These are phyloP conservation scores for Camponotus fellah DNA, from an alignment of 2,888 invertebrate genomes.

Conservation along the genomic window DNA sequence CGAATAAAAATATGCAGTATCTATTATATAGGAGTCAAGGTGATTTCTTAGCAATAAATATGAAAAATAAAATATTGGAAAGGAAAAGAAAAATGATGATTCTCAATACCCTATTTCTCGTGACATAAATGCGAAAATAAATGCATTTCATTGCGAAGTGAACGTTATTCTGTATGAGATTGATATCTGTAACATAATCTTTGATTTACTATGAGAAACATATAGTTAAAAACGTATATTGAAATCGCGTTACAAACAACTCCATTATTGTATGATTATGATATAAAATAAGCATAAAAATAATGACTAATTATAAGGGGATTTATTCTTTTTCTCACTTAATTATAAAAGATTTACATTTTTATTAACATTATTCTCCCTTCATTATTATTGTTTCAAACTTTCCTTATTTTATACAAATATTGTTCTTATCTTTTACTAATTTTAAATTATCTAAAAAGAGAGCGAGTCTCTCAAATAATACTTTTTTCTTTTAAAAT, in stretches of 20 bases:
- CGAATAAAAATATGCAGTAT: neutral
- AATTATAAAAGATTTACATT: neutral
- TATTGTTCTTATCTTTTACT: neutral
- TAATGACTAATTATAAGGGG: neutral
- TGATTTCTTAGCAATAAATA: conserved; percentile 51
- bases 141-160: neutral
- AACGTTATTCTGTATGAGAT: neutral
- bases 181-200: neutral
- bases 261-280: neutral
- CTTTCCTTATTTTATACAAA: neutral
- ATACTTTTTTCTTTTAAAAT: neutral
- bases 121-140: neutral
- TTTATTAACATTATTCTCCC: neutral
- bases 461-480: neutral
- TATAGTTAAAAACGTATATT: neutral
- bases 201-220: neutral
- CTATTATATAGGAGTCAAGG: neutral
- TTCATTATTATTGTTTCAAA: neutral
- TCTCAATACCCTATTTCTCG: neutral
- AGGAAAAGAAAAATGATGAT: neutral
- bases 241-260: neutral
- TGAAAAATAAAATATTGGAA: conserved; percentile 10
- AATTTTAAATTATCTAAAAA: neutral
- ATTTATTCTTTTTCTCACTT: neutral
- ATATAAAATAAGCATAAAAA: neutral